Evolutionary conservation across 2,113 vertebrate species (phyloP).

Genomic region (Amblyornis subalaris): DNA sequence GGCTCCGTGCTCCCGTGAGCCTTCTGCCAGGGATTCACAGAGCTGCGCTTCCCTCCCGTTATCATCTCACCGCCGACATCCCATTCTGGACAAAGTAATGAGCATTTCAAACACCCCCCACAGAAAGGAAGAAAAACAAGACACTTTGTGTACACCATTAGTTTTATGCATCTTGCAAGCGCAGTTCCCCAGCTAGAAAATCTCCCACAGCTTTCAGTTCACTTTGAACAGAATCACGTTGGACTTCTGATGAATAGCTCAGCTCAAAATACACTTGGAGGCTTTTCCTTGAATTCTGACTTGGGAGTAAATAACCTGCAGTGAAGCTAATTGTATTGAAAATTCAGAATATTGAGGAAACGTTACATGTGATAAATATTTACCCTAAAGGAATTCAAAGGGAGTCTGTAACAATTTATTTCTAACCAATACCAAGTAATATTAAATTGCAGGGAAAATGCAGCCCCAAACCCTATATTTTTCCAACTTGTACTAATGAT

Average conservation of each 20-base stretch:
- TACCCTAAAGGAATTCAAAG: constrained; percentile 60
- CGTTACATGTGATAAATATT: constrained; percentile 66
- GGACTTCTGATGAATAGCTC: constrained; percentile 60
- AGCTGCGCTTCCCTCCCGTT: neutral
- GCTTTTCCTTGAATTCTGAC: constrained; percentile 61
- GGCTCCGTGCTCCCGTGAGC: neutral
- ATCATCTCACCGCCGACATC: neutral
- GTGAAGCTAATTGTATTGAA: constrained; percentile 67
- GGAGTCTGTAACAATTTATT: constrained; percentile 58
- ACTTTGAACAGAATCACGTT: constrained; percentile 46
- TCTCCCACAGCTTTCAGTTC: constrained; percentile 54
- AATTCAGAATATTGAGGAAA: constrained; percentile 65
- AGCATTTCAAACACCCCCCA: constrained; percentile 1
- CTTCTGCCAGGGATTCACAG: neutral
- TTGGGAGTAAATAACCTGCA: constrained; percentile 65
- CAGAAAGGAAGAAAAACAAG: constrained; percentile 20
- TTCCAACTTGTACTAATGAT: constrained; percentile 58
- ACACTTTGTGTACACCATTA: constrained; percentile 30
- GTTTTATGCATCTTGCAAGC: constrained; percentile 12
- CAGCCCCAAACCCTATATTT: constrained; percentile 57
- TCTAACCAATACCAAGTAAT: constrained; percentile 55
- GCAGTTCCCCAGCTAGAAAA: neutral
- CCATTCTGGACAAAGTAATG: neutral
- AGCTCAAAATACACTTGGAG: constrained; percentile 51
- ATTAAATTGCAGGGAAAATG: constrained; percentile 52